A percentile compares a stretch with the other conserved stretches of the same genome.
phyloP scores from a whole-genome alignment of 2,888 invertebrate species.

The Caenorhabditis virilis region DNA sequence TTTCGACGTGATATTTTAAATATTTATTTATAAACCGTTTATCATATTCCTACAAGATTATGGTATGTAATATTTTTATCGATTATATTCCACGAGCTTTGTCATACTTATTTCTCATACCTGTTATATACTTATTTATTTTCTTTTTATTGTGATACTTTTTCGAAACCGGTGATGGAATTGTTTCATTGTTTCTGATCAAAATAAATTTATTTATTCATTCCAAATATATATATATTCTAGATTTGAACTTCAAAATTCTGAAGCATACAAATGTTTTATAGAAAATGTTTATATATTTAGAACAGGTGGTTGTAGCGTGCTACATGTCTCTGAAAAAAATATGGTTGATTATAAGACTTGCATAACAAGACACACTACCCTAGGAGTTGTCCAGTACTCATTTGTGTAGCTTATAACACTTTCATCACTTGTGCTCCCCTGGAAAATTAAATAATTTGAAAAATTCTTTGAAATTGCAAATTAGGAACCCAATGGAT shows the following conservation, averaged over 20 bases:
- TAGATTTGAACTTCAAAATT: neutral
- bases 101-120: too few relatives aligned
- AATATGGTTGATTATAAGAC: slow-evolving; percentile 9
- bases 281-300: neutral
- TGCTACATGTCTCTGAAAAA: neutral
- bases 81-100: too few relatives aligned
- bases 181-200: slow-evolving; percentile 6
- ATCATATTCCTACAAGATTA: slow-evolving; percentile 2
- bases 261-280: neutral
- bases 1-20: slow-evolving; percentile 13
- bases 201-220: slow-evolving; percentile 9
- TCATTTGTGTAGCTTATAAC: too few relatives aligned
- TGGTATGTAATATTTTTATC: slow-evolving; percentile 3
- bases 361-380: neutral
- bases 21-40: neutral
- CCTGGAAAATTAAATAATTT: slow-evolving; percentile 4
- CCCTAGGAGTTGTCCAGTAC: slow-evolving; percentile 20
- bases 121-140: slow-evolving; percentile 1
- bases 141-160: neutral
- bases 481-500: too few relatives aligned
- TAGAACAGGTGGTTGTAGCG: slow-evolving; percentile 15
- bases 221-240: neutral
- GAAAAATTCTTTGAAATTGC: too few relatives aligned
- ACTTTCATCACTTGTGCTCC: too few relatives aligned
- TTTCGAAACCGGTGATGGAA: slow-evolving; percentile 10